Percentiles rank a stretch among this genome's conserved stretches.
These are phyloP conservation scores for Battus philenor DNA, from an alignment of 1,140 invertebrate genomes.

Conservation along the genomic window DNA sequence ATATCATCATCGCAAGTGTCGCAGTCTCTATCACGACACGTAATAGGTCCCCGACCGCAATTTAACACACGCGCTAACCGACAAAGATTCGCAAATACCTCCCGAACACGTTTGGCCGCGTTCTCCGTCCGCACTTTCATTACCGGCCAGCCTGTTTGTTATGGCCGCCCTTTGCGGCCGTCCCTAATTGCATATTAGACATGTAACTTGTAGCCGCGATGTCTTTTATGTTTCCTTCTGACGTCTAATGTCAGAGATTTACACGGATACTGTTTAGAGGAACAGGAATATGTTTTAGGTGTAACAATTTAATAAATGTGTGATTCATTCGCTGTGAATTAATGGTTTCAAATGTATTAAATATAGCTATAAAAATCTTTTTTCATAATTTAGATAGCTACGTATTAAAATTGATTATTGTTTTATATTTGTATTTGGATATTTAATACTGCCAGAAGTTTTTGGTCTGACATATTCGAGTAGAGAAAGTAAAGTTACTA, in stretches of 20 bases:
- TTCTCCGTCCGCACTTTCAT: conserved; percentile 36
- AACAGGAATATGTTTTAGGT: no score
- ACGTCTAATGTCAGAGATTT: background rate
- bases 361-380: no score
- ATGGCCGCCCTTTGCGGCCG: conserved; percentile 11
- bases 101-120: conserved; percentile 17
- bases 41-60: conserved; percentile 30
- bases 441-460: no score
- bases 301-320: no score
- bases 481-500: no score
- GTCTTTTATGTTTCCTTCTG: background rate
- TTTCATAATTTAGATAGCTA: no score
- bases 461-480: no score
- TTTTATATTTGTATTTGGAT: no score
- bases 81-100: conserved; percentile 31
- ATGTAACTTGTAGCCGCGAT: conserved; percentile 11
- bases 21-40: conserved; percentile 21
- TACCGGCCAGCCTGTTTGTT: conserved; percentile 22
- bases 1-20: background rate
- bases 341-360: no score
- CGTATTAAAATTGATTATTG: no score
- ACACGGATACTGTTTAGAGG: no score
- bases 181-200: conserved; percentile 40
- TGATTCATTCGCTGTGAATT: no score
- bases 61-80: conserved; percentile 36